Evolutionary conservation across 2,888 invertebrate genomes (phyloP), one percentile per base, ranked within the genome.

Genomic region (Seira ritae): DNA sequence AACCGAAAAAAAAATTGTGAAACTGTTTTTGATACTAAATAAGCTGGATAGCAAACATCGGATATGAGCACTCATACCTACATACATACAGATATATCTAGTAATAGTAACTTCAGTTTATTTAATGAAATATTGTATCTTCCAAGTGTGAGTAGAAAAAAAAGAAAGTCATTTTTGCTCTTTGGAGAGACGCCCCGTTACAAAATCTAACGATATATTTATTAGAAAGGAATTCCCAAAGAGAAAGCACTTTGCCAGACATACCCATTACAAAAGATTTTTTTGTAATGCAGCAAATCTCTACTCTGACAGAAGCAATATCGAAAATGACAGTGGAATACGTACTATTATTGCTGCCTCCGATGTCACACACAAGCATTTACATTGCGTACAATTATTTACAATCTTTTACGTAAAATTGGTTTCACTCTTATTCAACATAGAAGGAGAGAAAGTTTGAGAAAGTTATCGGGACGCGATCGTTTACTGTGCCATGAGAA

Each of bases 21-120:
- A 72, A 72, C 50, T 20, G n/a, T 72, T 66, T 74, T 66, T 67
- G 67, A 46, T 75, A 67, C 55, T 50, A 42, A 75, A 75, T 67
- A 75, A 66, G 72, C 60, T 60, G 15, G 31, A 46, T 70, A 50
- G 70, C 0, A 72, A 31, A 72, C 17, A 31, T 60, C 24, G 8
- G 15, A 66, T 24, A 66, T 8, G 23, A 24, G 42, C 42, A 6
- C 42, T 42, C 12, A 42, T 42, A 42, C 42, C 42, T 8, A 66
- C 42, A n/a, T n/a, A n/a, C n/a, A n/a, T n/a, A n/a, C n/a, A n/a
- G n/a, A n/a, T n/a, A n/a, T n/a, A n/a, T n/a, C n/a, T n/a, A n/a
- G n/a, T n/a, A n/a, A n/a, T n/a, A n/a, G n/a, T n/a, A n/a, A n/a
- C n/a, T n/a, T n/a, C n/a, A 17, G 69, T n/a, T 69, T 46, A 37